phyloP scores from a whole-genome alignment of 53 echinoderm and acorn worm species.

The Apostichopus leukothele region DNA sequence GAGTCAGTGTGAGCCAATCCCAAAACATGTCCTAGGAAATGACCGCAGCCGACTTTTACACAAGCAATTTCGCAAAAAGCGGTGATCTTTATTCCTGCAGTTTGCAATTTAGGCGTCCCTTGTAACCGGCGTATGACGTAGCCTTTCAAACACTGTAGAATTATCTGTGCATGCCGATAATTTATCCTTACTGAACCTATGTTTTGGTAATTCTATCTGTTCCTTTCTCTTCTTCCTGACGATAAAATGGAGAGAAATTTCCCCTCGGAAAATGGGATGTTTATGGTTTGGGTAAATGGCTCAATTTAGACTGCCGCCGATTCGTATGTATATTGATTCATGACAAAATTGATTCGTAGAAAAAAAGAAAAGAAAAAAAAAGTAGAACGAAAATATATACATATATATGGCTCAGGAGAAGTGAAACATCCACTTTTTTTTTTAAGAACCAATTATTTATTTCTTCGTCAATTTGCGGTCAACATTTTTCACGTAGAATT shows the following conservation, averaged over 20 bases:
- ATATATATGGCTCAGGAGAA: background rate
- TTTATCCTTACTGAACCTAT: constrained; percentile 43
- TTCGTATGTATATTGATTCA: constrained; percentile 37
- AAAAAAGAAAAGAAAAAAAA: background rate
- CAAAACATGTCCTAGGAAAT: too few species aligned
- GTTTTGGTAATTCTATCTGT: constrained; percentile 43
- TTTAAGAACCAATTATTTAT: constrained; percentile 18
- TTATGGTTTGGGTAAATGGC: constrained; percentile 47
- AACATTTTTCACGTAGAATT: constrained; percentile 14
- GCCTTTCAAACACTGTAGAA: constrained; percentile 25
- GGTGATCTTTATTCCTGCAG: background rate
- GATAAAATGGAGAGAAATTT: constrained; percentile 40
- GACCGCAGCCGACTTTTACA: too few species aligned
- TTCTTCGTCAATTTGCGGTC: constrained; percentile 31
- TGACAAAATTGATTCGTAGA: constrained; percentile 1
- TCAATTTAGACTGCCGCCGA: constrained; percentile 43
- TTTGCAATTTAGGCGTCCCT: constrained; percentile 6
- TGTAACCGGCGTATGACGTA: background rate
- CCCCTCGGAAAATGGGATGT: constrained; percentile 41
- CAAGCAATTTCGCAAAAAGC: too few species aligned
- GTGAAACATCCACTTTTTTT: background rate
- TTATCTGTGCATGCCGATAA: constrained; percentile 40
- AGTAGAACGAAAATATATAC: background rate
- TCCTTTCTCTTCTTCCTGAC: constrained; percentile 14
- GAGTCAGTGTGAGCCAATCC: too few species aligned